Conservation (phyloP, 2,113 vertebrate species). For the Aldabrachelys gigantea region DNA sequence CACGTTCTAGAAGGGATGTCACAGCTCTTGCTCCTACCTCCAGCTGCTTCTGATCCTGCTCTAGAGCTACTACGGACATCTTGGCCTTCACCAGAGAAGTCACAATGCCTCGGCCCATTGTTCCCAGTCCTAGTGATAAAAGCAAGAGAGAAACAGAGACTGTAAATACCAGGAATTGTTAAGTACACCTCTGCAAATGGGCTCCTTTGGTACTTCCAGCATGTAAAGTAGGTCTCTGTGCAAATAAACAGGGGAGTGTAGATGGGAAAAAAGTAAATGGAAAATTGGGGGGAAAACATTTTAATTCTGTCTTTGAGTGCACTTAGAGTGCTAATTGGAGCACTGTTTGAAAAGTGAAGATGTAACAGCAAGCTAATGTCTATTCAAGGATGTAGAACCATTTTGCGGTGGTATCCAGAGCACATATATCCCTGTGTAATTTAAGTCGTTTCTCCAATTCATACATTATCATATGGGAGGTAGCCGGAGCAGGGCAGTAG, state of each 20-base stretch:
- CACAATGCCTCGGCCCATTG: slow-evolving; percentile 92
- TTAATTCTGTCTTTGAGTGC: background rate
- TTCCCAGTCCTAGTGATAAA: slow-evolving; percentile 87
- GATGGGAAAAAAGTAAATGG: background rate
- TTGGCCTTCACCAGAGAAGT: slow-evolving; percentile 84
- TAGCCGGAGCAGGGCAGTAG: background rate
- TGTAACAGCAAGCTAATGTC: background rate
- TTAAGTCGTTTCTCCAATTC: background rate
- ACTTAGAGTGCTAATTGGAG: background rate
- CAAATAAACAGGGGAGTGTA: background rate
- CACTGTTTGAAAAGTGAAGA: background rate
- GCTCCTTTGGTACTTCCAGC: background rate
- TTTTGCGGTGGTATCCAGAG: background rate
- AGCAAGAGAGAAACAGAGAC: slow-evolving; percentile 33
- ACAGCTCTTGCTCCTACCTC: slow-evolving; percentile 79
- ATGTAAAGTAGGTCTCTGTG: background rate
- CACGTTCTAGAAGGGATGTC: slow-evolving; percentile 79
- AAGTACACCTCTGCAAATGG: background rate
- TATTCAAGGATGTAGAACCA: background rate
- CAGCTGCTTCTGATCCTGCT: slow-evolving; percentile 84
- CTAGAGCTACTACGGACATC: slow-evolving; percentile 88
- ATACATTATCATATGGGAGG: background rate
- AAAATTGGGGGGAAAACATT: background rate
- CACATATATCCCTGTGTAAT: background rate
- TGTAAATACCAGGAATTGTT: background rate